Evolutionary conservation across 53 echinoderm and acorn worm species (phyloP).

Genomic region (Holothuria scabra): DNA sequence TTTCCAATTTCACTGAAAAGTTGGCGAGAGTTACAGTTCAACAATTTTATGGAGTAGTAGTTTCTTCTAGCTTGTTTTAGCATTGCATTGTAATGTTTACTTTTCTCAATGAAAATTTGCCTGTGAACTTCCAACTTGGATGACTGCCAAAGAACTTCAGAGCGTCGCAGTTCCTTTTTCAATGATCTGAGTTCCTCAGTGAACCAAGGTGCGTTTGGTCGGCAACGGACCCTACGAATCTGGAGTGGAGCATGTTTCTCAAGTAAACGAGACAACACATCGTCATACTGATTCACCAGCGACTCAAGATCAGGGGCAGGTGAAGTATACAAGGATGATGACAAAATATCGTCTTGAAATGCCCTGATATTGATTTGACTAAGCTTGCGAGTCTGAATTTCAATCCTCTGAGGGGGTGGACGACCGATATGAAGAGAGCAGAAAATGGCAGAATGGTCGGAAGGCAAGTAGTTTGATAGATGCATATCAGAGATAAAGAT

Average conservation of each 20-base stretch:
- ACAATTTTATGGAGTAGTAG: too few species aligned
- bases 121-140: neutral
- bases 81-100: slow-evolving; percentile 1
- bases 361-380: slow-evolving; percentile 18
- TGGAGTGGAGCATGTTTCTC: too few species aligned
- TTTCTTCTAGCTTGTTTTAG: too few species aligned
- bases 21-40: too few species aligned
- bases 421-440: slow-evolving; percentile 36
- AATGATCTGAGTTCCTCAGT: too few species aligned
- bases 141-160: slow-evolving; percentile 5
- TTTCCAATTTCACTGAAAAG: slow-evolving; percentile 25
- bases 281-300: neutral
- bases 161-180: slow-evolving; percentile 10
- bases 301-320: neutral
- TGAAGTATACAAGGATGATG: slow-evolving; percentile 5
- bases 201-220: slow-evolving; percentile 35
- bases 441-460: slow-evolving; percentile 47
- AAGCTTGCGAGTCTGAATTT: slow-evolving; percentile 6
- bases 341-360: neutral
- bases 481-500: slow-evolving; percentile 24
- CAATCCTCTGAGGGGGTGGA: slow-evolving; percentile 10
- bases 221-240: neutral
- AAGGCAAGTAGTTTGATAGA: slow-evolving; percentile 22
- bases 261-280: too few species aligned
- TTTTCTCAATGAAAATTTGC: slow-evolving; percentile 14